These are phyloP conservation scores for Camponotus vicinus DNA, from an alignment of 1,140 invertebrate genomes.

Conservation along the genomic window DNA sequence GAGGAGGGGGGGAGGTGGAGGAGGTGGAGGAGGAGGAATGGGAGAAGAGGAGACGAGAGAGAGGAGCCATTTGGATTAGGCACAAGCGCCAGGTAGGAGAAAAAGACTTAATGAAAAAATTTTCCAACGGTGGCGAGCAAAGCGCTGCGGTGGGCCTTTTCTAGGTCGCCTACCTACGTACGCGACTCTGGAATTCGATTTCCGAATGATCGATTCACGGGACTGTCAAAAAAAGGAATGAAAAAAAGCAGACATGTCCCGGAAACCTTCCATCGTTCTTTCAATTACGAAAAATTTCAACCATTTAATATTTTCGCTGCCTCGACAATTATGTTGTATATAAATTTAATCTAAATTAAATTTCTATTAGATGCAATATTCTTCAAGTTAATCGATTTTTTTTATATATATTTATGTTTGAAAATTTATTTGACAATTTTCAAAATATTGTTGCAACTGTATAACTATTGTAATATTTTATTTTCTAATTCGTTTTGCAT, in stretches of 20 bases:
- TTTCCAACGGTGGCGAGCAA: conserved; percentile 69
- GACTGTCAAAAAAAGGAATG: neutral
- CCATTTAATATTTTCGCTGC: neutral
- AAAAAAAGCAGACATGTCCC: neutral
- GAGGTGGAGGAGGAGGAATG: conserved; percentile 16
- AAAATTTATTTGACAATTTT: neutral
- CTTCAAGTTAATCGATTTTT: neutral
- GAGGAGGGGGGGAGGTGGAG: conserved; percentile 37
- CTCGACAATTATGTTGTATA: neutral
- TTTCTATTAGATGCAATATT: neutral
- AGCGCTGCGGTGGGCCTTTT: conserved; percentile 59
- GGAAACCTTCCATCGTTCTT: neutral
- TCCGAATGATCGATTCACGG: conserved; percentile 64
- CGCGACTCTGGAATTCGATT: conserved; percentile 65
- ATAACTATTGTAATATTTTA: neutral
- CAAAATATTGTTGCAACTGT: neutral
- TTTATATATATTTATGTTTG: neutral
- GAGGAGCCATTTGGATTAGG: conserved; percentile 64
- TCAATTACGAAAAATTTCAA: neutral
- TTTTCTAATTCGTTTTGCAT: neutral
- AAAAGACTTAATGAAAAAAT: conserved; percentile 82
- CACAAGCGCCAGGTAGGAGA: conserved; percentile 77
- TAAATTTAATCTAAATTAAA: neutral
- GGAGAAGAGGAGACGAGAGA: neutral
- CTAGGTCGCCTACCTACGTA: conserved; percentile 54